Percentiles rank a stretch among this genome's conserved stretches.
phyloP scores from a whole-genome alignment of 2,888 invertebrate genomes.

The Drosophila birchii region DNA sequence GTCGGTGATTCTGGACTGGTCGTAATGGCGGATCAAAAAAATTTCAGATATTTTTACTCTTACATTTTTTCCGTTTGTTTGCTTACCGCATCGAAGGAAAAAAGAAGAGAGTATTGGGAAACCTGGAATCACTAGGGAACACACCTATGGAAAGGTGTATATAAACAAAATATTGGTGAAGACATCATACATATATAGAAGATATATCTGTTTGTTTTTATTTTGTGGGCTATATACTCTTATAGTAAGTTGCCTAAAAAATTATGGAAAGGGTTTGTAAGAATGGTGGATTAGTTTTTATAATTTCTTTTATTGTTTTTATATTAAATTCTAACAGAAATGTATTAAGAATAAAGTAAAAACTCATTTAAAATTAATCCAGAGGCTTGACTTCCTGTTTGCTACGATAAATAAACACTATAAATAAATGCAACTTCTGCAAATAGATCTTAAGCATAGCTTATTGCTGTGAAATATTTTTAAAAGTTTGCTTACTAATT shows the following conservation, averaged over 20 bases:
- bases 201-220: background rate
- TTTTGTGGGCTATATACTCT: background rate
- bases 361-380: background rate
- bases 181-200: background rate
- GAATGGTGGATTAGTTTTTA: background rate
- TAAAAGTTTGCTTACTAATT: background rate
- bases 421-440: background rate
- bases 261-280: background rate
- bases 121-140: background rate
- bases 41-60: constrained; percentile 7
- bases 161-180: constrained; percentile 10
- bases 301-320: background rate
- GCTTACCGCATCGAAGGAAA: constrained; percentile 2
- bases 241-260: background rate
- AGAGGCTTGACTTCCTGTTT: background rate
- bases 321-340: no score
- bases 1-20: constrained; percentile 25
- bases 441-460: no score
- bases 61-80: constrained; percentile 20
- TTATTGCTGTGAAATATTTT: background rate
- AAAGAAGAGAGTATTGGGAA: constrained; percentile 17
- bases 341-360: background rate
- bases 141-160: background rate
- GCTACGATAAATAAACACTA: background rate
- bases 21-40: constrained; percentile 32